These are phyloP conservation scores for Etheostoma perlongum DNA, from an alignment of 2,797 vertebrate genomes.

Conservation along the genomic window DNA sequence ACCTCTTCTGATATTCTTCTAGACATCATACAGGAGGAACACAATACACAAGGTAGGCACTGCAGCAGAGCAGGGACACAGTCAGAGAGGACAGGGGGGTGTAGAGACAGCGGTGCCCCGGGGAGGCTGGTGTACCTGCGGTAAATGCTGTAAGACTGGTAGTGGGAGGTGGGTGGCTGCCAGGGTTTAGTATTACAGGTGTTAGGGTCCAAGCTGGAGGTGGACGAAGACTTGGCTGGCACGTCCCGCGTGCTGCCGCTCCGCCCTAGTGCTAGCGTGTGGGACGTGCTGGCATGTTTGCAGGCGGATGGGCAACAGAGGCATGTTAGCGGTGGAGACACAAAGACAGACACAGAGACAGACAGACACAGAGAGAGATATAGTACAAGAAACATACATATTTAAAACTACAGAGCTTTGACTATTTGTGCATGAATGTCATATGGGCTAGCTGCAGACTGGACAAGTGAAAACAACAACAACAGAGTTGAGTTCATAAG, in stretches of 20 bases:
- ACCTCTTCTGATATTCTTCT: background rate
- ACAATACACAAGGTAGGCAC: conserved; percentile 11
- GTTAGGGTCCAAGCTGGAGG: conserved; percentile 90
- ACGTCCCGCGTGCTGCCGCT: conserved; percentile 90
- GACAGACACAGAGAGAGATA: conserved; percentile 53
- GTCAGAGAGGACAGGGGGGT: conserved; percentile 56
- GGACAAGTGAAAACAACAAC: background rate
- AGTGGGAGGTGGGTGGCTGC: conserved; percentile 86
- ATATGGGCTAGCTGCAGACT: conserved; percentile 14
- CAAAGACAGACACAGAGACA: background rate
- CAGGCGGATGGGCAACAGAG: conserved; percentile 80
- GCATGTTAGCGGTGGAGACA: conserved; percentile 80
- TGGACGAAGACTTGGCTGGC: conserved; percentile 89
- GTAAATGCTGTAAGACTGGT: conserved; percentile 90
- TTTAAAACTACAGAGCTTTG: conserved; percentile 54
- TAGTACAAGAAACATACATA: conserved; percentile 60
- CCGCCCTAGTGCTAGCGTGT: conserved; percentile 89
- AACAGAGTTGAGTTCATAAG: background rate
- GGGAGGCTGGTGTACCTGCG: conserved; percentile 84
- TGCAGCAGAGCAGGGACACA: conserved; percentile 39
- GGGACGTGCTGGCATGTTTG: conserved; percentile 85
- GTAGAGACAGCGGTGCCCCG: conserved; percentile 42
- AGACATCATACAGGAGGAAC: background rate
- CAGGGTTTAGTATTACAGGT: conserved; percentile 89
- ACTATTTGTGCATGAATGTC: conserved; percentile 52